A percentile compares a stretch with the other conserved stretches of the same genome.
These are phyloP conservation scores for Sternotherus odoratus DNA, from an alignment of 2,797 vertebrate genomes.

Conservation along the genomic window DNA sequence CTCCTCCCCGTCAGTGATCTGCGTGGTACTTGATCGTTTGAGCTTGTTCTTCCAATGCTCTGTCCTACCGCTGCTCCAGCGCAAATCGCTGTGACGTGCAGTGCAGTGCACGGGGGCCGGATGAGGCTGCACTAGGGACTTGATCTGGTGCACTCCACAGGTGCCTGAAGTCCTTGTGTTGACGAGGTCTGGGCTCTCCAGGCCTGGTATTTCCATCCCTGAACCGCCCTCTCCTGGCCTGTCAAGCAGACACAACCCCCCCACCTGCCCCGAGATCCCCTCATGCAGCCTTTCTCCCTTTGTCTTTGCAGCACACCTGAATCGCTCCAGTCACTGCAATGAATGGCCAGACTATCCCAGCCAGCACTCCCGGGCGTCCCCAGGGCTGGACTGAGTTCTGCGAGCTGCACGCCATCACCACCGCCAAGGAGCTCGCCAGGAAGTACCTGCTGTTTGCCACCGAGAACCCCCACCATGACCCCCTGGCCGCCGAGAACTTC, in stretches of 20 bases:
- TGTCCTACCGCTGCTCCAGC: background rate
- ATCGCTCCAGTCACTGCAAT: slow-evolving; percentile 91
- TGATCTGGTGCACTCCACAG: background rate
- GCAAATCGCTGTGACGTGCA: background rate
- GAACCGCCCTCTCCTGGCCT: background rate
- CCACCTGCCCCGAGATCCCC: background rate
- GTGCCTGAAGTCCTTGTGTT: background rate
- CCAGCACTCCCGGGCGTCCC: slow-evolving; percentile 82
- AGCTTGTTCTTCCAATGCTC: background rate
- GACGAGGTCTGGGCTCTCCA: background rate
- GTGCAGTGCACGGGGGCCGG: background rate
- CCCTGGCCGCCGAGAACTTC: slow-evolving; percentile 91
- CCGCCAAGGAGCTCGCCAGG: slow-evolving; percentile 92
- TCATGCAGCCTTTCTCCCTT: background rate
- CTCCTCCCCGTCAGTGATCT: background rate
- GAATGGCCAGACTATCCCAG: slow-evolving; percentile 95
- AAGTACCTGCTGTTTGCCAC: slow-evolving; percentile 93
- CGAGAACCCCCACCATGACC: slow-evolving; percentile 89
- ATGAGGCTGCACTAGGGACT: background rate
- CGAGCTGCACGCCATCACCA: slow-evolving; percentile 93
- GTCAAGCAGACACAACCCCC: background rate
- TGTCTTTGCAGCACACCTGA: slow-evolving; percentile 85
- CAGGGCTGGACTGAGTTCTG: slow-evolving; percentile 98
- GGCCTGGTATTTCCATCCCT: background rate
- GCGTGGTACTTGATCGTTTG: background rate